Evolutionary conservation across 2,797 vertebrate species (phyloP), one percentile per base, ranked within the genome.

Genomic region (Otolemur crassicaudatus): DNA sequence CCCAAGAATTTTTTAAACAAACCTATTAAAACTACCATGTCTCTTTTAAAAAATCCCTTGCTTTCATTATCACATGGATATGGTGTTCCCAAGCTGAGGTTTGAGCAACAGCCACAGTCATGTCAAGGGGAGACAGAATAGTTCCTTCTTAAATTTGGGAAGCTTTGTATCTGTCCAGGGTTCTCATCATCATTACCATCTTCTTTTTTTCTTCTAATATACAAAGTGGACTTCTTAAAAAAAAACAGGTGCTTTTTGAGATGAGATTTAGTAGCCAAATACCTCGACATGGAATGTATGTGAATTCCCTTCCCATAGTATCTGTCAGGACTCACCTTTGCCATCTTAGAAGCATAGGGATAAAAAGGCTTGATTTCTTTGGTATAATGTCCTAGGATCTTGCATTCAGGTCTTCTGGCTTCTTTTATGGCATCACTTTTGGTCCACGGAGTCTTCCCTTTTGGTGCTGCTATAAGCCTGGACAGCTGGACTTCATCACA

Each of bases 241-340:
- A 75, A 77, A 67, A 70, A 53, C 3, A 91, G 81, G 34, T 37
- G 49, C 13, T 61, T 80, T 94, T 86, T 89, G 94, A 96, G 87
- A 77, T 95, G 86, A 83, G 49, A 87, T 81, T 96, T 94, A 96
- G 94, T 96, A 94, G 77, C 65, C 25, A 56, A 91, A 73, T 34
- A 95, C 67, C 94, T 69, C 90, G 69, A 73, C n/a, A 60, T 0
- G 98, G 96, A 98, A 96, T 95, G 96, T 94, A 93, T 86, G 87
- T 91, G 84, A 77, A 84, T 61, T 92, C 77, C 94, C 86, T 0
- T 94, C 84, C 94, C 56, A 40, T 1, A 31, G 90, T 40, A 14
- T 75, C 80, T 53, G 46, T 65, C 75, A 14, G 31, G 67, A 29
- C 77, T 85, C 85, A 73, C 10, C 56, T 90, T 92, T 43, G 1